These are phyloP conservation scores for Esox niger DNA, from an alignment of 2,113 vertebrate species.

Conservation along the genomic window DNA sequence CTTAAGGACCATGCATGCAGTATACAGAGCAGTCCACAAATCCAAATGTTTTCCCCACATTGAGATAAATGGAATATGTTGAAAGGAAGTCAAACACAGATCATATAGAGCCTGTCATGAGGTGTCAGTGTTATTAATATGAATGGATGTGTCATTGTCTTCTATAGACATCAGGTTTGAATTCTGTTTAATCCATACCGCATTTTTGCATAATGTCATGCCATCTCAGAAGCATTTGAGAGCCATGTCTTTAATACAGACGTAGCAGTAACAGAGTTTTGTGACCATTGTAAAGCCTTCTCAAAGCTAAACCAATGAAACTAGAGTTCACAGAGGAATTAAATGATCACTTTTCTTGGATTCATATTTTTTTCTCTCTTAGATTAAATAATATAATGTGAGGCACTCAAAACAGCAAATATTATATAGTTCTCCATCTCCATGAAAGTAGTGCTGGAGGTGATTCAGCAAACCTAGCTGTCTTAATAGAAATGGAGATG, in stretches of 20 bases:
- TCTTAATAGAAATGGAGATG: conserved; percentile 37
- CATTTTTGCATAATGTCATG: neutral
- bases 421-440: neutral
- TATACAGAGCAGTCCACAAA: conserved; percentile 19
- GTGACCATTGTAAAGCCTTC: conserved; percentile 27
- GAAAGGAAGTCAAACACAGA: conserved; percentile 40
- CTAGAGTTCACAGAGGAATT: conserved; percentile 23
- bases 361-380: conserved; percentile 30
- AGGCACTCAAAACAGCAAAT: conserved; percentile 19
- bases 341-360: conserved; percentile 26
- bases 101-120: conserved; percentile 31
- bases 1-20: conserved; percentile 14
- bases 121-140: conserved; percentile 39
- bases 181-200: conserved; percentile 16
- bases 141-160: conserved; percentile 43
- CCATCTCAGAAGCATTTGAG: conserved; percentile 17
- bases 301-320: conserved; percentile 18
- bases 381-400: conserved; percentile 32
- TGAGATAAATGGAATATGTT: conserved; percentile 23
- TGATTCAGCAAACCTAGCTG: conserved; percentile 16
- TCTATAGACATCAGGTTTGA: conserved; percentile 39
- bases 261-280: conserved; percentile 14
- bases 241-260: conserved; percentile 16
- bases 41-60: conserved; percentile 22
- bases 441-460: conserved; percentile 14